Conservation (phyloP, 2,113 vertebrate species). For the Ochotona princeps region DNA sequence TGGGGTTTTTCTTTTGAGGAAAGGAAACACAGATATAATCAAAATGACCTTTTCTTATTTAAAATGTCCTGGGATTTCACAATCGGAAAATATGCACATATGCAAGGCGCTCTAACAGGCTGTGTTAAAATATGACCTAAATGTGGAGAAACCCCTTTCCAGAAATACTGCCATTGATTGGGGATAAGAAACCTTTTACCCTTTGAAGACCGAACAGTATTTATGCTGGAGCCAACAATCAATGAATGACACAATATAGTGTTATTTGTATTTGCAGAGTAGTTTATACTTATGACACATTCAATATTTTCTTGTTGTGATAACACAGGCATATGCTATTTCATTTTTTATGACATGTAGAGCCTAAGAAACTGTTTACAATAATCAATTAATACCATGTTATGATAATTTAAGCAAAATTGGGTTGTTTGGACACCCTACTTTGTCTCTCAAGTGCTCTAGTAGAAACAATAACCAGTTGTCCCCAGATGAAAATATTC, state of each 20-base stretch:
- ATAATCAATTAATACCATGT: neutral
- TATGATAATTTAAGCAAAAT: neutral
- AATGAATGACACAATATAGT: neutral
- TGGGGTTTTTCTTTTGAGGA: conserved; percentile 49
- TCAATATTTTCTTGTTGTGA: neutral
- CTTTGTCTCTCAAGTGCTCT: neutral
- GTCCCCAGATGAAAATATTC: neutral
- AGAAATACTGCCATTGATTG: neutral
- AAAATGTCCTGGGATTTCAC: conserved; percentile 73
- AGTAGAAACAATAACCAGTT: neutral
- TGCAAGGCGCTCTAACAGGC: conserved; percentile 50
- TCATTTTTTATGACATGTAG: neutral
- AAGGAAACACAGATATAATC: conserved; percentile 66
- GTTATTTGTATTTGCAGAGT: neutral
- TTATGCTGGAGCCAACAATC: neutral
- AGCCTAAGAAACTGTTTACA: neutral
- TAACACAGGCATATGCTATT: neutral
- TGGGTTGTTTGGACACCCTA: neutral
- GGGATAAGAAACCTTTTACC: neutral
- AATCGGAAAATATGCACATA: conserved; percentile 53
- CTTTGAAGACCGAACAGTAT: neutral
- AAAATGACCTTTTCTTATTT: conserved; percentile 74
- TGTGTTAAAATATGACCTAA: conserved; percentile 49
- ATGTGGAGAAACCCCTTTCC: neutral
- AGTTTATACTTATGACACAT: neutral